phyloP scores from a whole-genome alignment of 2,888 invertebrate genomes.

The Protodeltote pygarga region DNA sequence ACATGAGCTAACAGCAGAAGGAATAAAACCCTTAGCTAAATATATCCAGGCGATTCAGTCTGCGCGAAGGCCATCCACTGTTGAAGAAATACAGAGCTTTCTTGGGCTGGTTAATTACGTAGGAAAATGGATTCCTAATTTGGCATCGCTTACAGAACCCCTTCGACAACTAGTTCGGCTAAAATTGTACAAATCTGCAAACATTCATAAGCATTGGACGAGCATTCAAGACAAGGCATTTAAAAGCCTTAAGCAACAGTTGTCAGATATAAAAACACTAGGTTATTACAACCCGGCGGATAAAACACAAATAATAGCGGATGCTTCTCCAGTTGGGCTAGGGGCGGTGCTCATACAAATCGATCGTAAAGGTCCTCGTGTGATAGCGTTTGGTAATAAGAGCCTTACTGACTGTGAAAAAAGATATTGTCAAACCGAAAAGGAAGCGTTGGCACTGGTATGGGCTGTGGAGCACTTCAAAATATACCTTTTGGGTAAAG shows the following conservation, averaged over 20 bases:
- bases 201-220: no score
- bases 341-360: no score
- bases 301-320: conserved; percentile 29
- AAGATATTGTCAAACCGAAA: conserved; percentile 24
- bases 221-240: no score
- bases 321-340: conserved; percentile 42
- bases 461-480: conserved; percentile 10
- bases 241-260: no score
- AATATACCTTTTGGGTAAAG: conserved; percentile 8
- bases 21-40: background rate
- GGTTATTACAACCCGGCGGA: conserved; percentile 10
- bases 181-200: no score
- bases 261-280: background rate
- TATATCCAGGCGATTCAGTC: background rate
- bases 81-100: conserved; percentile 1
- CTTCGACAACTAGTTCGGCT: no score
- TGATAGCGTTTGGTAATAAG: conserved; percentile 48
- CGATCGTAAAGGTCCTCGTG: conserved; percentile 26
- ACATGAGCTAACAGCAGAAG: background rate
- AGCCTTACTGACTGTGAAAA: conserved; percentile 39
- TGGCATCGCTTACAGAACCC: conserved; percentile 1
- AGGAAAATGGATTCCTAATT: conserved; percentile 5
- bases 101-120: background rate
- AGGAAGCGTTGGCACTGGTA: conserved; percentile 17
- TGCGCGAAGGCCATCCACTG: background rate